Conservation (phyloP, 2,113 vertebrate genomes). For the Forbesichthys papilliferus region DNA sequence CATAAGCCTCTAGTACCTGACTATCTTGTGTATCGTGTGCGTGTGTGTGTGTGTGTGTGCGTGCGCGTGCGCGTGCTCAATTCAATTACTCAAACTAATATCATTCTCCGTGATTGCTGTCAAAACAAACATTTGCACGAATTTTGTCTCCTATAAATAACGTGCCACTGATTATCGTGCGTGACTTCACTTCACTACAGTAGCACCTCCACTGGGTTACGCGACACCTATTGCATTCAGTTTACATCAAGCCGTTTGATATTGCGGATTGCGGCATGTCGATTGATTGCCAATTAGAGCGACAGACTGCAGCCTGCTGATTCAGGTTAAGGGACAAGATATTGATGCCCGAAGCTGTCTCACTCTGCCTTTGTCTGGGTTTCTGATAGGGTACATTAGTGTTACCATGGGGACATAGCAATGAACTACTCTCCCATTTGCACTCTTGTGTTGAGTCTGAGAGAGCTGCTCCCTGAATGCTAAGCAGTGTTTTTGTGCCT, state of each 20-base stretch:
- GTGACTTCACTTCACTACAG: slow-evolving; percentile 6
- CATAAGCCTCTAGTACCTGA: not conserved
- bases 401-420: slow-evolving; percentile 58
- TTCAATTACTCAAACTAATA: slow-evolving; percentile 4
- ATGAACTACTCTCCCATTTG: slow-evolving; percentile 64
- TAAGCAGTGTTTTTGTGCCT: slow-evolving; percentile 56
- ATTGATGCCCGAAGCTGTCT: slow-evolving; percentile 58
- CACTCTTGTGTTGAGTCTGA: slow-evolving; percentile 47
- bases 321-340: slow-evolving; percentile 54
- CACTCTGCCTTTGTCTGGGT: slow-evolving; percentile 49
- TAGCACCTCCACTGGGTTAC: not conserved
- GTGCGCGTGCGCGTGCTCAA: not conserved
- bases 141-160: slow-evolving; percentile 13
- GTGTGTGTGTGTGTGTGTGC: no score
- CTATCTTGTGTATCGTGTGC: not conserved
- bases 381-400: slow-evolving; percentile 53
- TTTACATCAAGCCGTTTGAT: slow-evolving; percentile 7
- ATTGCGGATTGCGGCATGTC: slow-evolving; percentile 24
- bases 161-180: slow-evolving; percentile 9
- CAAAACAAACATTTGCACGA: not conserved
- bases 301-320: slow-evolving; percentile 25
- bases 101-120: slow-evolving; percentile 1
- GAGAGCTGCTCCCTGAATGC: slow-evolving; percentile 59
- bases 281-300: slow-evolving; percentile 62
- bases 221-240: not conserved